These are phyloP conservation scores for Montipora cactus DNA, from an alignment of 64 coral and sea anemone species.

Conservation along the genomic window DNA sequence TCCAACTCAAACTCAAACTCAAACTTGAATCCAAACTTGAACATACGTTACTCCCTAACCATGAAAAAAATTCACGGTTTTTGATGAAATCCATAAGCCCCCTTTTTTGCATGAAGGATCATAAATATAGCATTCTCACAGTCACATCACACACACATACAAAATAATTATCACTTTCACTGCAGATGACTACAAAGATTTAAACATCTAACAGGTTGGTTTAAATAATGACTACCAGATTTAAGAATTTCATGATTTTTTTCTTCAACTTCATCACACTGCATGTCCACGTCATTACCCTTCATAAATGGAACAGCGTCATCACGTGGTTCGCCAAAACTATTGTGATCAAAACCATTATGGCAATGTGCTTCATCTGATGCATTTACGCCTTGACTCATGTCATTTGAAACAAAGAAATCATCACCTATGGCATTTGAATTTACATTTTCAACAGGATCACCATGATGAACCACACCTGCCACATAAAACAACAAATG, in stretches of 20 bases:
- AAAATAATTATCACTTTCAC: background rate
- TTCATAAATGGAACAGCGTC: background rate
- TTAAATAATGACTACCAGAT: slow-evolving; percentile 9
- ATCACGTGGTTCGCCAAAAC: background rate
- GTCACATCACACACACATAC: background rate
- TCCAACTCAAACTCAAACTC: too few species aligned
- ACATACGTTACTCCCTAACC: too few species aligned
- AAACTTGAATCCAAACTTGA: too few species aligned
- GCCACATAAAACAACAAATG: slow-evolving; percentile 4
- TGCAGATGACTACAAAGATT: slow-evolving; percentile 27
- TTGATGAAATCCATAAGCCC: too few species aligned
- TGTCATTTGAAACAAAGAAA: slow-evolving; percentile 4
- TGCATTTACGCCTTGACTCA: background rate
- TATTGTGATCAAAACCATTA: slow-evolving; percentile 3
- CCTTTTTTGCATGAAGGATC: too few species aligned
- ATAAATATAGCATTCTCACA: background rate
- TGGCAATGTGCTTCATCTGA: background rate
- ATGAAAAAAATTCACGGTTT: too few species aligned
- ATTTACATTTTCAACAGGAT: slow-evolving; percentile 59
- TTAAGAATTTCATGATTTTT: background rate
- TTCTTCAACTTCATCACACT: slow-evolving; percentile 38
- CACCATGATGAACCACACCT: slow-evolving; percentile 64
- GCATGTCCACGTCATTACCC: slow-evolving; percentile 27
- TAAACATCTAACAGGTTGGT: slow-evolving; percentile 55
- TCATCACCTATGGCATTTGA: slow-evolving; percentile 30